Evolutionary conservation across 2,797 vertebrate genomes (phyloP).

Genomic region (Rhabdomys pumilio): DNA sequence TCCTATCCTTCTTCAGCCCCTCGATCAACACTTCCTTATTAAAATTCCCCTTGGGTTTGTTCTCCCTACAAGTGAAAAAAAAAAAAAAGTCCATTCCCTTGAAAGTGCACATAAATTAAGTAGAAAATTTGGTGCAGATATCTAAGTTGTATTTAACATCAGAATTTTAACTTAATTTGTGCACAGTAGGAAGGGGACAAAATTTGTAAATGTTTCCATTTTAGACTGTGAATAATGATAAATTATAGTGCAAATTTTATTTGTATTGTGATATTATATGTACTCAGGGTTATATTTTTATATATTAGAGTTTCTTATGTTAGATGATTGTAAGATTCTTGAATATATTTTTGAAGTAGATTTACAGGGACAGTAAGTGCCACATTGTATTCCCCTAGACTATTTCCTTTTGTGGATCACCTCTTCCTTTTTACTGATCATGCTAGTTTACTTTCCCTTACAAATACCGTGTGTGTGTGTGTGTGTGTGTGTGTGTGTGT

Average conservation of each 20-base stretch:
- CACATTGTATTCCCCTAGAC: background rate
- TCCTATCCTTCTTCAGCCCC: background rate
- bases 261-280: slow-evolving; percentile 26
- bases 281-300: background rate
- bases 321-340: slow-evolving; percentile 10
- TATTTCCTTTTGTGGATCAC: background rate
- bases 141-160: slow-evolving; percentile 22
- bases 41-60: background rate
- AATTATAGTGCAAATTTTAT: slow-evolving; percentile 31
- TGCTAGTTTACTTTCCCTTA: background rate
- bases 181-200: background rate
- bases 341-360: slow-evolving; percentile 42
- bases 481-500: too few relatives aligned
- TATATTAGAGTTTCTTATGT: background rate
- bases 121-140: background rate
- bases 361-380: background rate
- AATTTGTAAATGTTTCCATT: slow-evolving; percentile 6
- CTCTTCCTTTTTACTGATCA: slow-evolving; percentile 22
- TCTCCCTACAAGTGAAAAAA: background rate
- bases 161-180: slow-evolving; percentile 55
- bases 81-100: background rate
- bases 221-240: background rate
- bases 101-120: background rate
- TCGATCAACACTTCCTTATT: background rate
- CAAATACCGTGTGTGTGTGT: too few relatives aligned